These are phyloP conservation scores for Subanguina moxae DNA, from an alignment of 1,140 invertebrate genomes.

Conservation along the genomic window DNA sequence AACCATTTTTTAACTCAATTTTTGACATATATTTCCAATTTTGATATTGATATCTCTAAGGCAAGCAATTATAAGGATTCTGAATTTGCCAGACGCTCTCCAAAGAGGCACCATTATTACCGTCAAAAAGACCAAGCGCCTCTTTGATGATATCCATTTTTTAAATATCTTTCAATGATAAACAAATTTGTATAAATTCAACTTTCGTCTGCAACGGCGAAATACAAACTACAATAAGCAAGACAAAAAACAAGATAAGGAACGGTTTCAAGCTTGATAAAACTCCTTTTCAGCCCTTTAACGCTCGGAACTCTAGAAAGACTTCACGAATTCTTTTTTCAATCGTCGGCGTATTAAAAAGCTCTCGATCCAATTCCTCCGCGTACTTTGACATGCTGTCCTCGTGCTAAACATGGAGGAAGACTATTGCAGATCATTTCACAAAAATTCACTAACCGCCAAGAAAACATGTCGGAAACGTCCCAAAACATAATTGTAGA, in stretches of 20 bases:
- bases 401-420: slow-evolving; percentile 72
- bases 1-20: too few species aligned
- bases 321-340: slow-evolving; percentile 91
- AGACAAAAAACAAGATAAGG: neutral
- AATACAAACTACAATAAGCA: slow-evolving; percentile 1
- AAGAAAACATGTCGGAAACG: slow-evolving; percentile 90
- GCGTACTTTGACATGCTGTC: slow-evolving; percentile 94
- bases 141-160: too few species aligned
- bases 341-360: slow-evolving; percentile 85
- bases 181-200: neutral
- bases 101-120: too few species aligned
- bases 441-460: slow-evolving; percentile 68
- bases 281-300: slow-evolving; percentile 58
- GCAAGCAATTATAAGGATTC: too few species aligned
- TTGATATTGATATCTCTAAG: too few species aligned
- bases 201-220: neutral
- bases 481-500: slow-evolving; percentile 89
- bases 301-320: slow-evolving; percentile 89
- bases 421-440: neutral
- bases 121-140: too few species aligned
- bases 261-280: neutral
- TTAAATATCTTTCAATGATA: neutral
- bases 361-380: slow-evolving; percentile 84
- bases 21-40: too few species aligned
- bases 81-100: too few species aligned